Evolutionary conservation across 2,113 vertebrate genomes (phyloP).

Genomic region (Podilymbus podiceps): DNA sequence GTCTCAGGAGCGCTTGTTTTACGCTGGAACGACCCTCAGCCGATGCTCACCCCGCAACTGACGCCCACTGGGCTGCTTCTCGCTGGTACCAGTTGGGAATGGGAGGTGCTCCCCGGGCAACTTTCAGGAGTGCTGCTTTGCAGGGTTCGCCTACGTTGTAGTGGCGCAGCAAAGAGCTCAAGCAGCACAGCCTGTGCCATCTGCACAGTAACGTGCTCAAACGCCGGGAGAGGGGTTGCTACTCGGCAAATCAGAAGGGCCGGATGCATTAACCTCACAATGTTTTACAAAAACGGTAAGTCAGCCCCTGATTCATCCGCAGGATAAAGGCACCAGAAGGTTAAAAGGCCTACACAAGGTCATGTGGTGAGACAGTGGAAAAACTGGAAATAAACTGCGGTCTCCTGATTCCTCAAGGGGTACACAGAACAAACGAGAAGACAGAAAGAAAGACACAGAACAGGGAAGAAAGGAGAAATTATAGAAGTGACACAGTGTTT

Average conservation of each 20-base stretch:
- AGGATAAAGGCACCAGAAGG: background rate
- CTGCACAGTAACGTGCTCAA: accelerated
- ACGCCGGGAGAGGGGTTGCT: background rate
- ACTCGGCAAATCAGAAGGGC: background rate
- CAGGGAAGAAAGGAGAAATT: background rate
- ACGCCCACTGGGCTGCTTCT: background rate
- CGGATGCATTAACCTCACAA: background rate
- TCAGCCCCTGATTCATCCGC: accelerated
- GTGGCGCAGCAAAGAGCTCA: background rate
- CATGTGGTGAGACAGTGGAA: background rate
- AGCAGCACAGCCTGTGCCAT: background rate
- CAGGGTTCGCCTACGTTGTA: background rate
- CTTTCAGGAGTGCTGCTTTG: accelerated
- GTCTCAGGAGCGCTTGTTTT: background rate
- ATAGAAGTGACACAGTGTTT: background rate
- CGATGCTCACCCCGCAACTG: background rate
- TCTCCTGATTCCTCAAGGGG: background rate
- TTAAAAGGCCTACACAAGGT: background rate
- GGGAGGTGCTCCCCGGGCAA: accelerated
- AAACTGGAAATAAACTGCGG: background rate
- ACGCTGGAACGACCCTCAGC: accelerated
- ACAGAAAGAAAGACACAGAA: background rate
- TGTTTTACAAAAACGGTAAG: background rate
- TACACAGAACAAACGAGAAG: background rate
- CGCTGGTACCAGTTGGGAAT: background rate